Evolutionary conservation across 2,888 invertebrate species (phyloP).

Genomic region (Tillus elongatus): DNA sequence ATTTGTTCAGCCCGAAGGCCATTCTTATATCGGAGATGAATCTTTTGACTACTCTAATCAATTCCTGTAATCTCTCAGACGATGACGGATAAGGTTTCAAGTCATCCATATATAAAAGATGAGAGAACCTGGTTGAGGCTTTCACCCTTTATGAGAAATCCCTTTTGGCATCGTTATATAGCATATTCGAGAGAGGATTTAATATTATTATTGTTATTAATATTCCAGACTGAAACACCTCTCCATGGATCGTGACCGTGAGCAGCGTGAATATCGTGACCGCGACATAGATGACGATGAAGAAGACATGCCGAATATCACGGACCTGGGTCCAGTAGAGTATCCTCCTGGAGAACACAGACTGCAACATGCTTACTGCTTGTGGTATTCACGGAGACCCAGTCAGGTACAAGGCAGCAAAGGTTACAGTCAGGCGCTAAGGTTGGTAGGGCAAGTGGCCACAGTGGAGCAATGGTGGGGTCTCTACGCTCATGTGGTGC

Average conservation of each 20-base stretch:
- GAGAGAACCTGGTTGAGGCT: too few relatives aligned
- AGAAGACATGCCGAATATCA: slow-evolving; percentile 45
- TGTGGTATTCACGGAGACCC: slow-evolving; percentile 58
- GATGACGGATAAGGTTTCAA: too few relatives aligned
- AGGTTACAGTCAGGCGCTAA: slow-evolving; percentile 63
- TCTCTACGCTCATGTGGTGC: slow-evolving; percentile 81
- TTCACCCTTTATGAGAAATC: too few relatives aligned
- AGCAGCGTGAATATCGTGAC: slow-evolving; percentile 46
- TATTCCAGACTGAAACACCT: slow-evolving; percentile 28
- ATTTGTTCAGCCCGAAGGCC: too few relatives aligned
- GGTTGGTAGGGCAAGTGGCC: slow-evolving; percentile 78
- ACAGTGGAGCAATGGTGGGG: slow-evolving; percentile 98
- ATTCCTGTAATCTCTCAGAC: too few relatives aligned
- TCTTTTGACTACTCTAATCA: too few relatives aligned
- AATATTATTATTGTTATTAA: slow-evolving; percentile 16
- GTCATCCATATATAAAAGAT: too few relatives aligned
- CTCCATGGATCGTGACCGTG: too few relatives aligned
- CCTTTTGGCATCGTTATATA: too few relatives aligned
- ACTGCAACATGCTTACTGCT: slow-evolving; percentile 85
- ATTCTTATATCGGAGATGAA: too few relatives aligned
- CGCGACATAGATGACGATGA: slow-evolving; percentile 56
- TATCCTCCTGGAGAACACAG: slow-evolving; percentile 82
- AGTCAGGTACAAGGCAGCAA: slow-evolving; percentile 46
- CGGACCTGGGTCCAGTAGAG: slow-evolving; percentile 53
- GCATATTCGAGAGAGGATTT: too few relatives aligned